A percentile compares a stretch with the other conserved stretches of the same genome.
phyloP scores from a whole-genome alignment of 2,113 vertebrate species.

The Sorex araneus region DNA sequence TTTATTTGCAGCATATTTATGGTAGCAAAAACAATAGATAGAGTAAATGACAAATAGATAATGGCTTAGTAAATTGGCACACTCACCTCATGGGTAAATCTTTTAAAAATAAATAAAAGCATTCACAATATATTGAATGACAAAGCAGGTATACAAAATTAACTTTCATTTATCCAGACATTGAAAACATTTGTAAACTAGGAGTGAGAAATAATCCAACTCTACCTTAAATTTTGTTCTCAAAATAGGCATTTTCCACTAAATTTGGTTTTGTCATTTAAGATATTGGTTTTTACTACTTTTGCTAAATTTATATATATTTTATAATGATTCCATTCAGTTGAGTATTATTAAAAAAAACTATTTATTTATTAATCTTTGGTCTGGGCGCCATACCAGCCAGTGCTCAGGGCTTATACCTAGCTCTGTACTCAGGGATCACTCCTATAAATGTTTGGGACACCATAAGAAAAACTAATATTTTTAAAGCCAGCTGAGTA shows the following conservation, averaged over 20 bases:
- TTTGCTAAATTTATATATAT: conserved; percentile 33
- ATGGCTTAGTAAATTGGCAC: background rate
- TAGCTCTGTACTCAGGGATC: no score
- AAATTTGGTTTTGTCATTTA: conserved; percentile 18
- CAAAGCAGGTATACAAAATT: background rate
- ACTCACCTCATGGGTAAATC: background rate
- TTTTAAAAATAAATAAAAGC: background rate
- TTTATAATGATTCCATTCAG: conserved; percentile 7
- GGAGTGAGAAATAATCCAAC: background rate
- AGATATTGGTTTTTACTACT: background rate
- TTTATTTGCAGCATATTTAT: background rate
- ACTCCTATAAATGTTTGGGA: no score
- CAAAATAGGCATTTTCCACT: conserved; percentile 36
- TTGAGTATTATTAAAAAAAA: conserved; percentile 41
- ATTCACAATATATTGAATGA: conserved; percentile 29
- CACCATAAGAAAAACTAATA: no score
- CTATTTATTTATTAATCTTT: background rate
- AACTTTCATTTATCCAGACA: background rate
- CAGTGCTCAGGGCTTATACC: no score
- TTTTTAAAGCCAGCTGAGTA: no score
- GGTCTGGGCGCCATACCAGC: no score
- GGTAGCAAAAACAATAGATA: no score
- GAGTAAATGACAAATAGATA: background rate
- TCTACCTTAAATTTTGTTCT: conserved; percentile 9
- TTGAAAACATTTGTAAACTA: conserved; percentile 46